Conservation (phyloP, 2,888 invertebrate genomes). For the Pristionchus exspectatus region DNA sequence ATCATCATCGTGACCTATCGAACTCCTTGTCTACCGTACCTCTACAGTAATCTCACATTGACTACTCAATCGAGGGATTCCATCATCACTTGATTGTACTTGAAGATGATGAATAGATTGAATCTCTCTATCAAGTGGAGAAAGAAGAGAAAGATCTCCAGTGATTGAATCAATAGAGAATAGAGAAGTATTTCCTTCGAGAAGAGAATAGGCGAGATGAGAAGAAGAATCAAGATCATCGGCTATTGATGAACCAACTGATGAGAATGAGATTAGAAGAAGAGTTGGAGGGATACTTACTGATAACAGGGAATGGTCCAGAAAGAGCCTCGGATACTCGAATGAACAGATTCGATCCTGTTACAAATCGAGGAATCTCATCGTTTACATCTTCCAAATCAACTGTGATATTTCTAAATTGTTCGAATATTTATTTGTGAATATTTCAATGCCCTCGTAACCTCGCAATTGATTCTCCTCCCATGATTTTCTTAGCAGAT, state of each 20-base stretch:
- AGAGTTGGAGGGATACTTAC: neutral
- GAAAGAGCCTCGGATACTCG: constrained; percentile 59
- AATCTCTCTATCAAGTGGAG: neutral
- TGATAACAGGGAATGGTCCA: constrained; percentile 57
- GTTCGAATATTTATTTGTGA: neutral
- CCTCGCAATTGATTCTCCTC: constrained; percentile 33
- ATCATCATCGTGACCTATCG: neutral
- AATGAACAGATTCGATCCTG: constrained; percentile 62
- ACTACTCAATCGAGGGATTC: constrained; percentile 16
- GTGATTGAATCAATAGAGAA: constrained; percentile 65
- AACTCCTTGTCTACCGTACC: neutral
- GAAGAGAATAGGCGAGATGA: constrained; percentile 66
- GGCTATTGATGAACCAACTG: constrained; percentile 62
- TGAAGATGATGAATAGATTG: constrained; percentile 48
- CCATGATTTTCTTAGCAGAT: constrained; percentile 22
- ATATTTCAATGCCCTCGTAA: neutral
- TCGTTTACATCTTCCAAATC: constrained; percentile 68
- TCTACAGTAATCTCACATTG: constrained; percentile 49
- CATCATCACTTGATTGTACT: constrained; percentile 49
- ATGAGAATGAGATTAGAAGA: neutral
- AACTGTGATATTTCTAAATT: constrained; percentile 58
- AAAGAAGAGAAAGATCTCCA: constrained; percentile 53
- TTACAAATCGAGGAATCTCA: constrained; percentile 67
- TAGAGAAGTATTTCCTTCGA: constrained; percentile 65
- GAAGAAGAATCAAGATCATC: constrained; percentile 64